A percentile compares a stretch with the other conserved stretches of the same genome.
Evolutionary conservation across 2,113 vertebrate species (phyloP).

Genomic region (Neodon shergylaensis): DNA sequence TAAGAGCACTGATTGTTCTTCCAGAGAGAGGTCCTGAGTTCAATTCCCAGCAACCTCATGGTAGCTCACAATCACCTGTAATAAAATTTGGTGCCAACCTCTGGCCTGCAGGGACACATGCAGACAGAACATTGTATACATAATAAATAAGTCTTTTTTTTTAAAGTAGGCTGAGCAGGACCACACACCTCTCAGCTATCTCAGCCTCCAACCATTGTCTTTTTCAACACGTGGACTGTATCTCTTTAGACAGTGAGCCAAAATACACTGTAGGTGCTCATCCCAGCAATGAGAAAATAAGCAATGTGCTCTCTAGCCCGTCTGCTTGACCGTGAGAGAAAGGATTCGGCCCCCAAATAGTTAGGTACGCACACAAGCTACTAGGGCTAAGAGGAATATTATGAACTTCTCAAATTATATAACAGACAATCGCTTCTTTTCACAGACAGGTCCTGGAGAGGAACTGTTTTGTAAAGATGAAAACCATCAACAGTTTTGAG

Average conservation of each 20-base stretch:
- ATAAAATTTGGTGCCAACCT: too few relatives aligned
- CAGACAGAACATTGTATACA: too few relatives aligned
- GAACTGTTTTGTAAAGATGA: slow-evolving; percentile 15
- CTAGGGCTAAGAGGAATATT: not conserved
- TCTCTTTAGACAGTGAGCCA: not conserved
- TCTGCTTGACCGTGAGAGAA: not conserved
- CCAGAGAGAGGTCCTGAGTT: too few relatives aligned
- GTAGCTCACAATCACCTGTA: too few relatives aligned
- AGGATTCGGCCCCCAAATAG: not conserved
- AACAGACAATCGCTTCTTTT: not conserved
- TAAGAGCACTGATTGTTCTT: too few relatives aligned
- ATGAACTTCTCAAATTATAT: not conserved
- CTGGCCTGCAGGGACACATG: too few relatives aligned
- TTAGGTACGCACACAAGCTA: not conserved
- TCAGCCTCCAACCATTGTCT: not conserved
- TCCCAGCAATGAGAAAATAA: not conserved
- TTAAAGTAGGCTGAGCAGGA: not conserved
- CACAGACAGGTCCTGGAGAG: not conserved
- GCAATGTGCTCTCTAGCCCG: not conserved
- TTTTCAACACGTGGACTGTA: too few relatives aligned
- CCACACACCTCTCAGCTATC: not conserved
- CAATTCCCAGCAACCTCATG: too few relatives aligned
- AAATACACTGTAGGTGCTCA: not conserved
- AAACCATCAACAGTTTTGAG: slow-evolving; percentile 5
- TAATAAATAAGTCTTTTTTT: too few relatives aligned